Evolutionary conservation across 2,113 vertebrate species (phyloP), one percentile per base, ranked within the genome.

Genomic region (Danionella cerebrum): DNA sequence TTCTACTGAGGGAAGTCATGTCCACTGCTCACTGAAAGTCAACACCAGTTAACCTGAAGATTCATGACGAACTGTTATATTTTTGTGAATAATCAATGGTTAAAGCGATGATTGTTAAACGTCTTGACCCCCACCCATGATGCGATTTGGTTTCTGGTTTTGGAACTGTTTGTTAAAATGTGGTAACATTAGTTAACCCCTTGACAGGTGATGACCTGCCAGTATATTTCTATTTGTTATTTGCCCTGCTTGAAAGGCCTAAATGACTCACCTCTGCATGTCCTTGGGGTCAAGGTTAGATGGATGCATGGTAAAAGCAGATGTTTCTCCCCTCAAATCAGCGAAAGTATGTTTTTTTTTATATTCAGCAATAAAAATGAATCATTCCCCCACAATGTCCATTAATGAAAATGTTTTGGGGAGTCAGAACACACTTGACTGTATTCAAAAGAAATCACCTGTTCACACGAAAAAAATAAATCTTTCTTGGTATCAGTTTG

Each of bases 261-360:
- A 72, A 87, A 86, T 89, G 88, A 79, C 89, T 86, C 80, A 79
- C 83, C 78, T 94, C 90, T 97, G 95, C 94, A 97, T 98, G 94
- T 94, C 83, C 85, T 88, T 93, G 92, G 93, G 93, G 92, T 95
- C 94, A 93, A 94, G 91, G 90, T 94, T 91, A 92, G 92, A 93
- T 91, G 94, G 90, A 92, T 97, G 94, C 95, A 98, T 98, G 95
- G 94, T 93, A 82, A 89, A 94, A 91, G 89, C 92, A 91, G 78
- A 89, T 88, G 92, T 91, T 90, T 88, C 45, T 11, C 14, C 27
- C 33, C 59, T 86, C 75, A 75, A 91, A 88, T 91, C 86, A 90
- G 90, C 90, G 82, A 89, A 93, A 91, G 90, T 95, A 89, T 94
- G 89, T 92, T 92, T 19, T 62, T 63, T 48, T 47, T 47, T 88